Base-by-base conservation (phyloP, 2,888 invertebrate species). In the Scaptomyza tumidula region DNA sequence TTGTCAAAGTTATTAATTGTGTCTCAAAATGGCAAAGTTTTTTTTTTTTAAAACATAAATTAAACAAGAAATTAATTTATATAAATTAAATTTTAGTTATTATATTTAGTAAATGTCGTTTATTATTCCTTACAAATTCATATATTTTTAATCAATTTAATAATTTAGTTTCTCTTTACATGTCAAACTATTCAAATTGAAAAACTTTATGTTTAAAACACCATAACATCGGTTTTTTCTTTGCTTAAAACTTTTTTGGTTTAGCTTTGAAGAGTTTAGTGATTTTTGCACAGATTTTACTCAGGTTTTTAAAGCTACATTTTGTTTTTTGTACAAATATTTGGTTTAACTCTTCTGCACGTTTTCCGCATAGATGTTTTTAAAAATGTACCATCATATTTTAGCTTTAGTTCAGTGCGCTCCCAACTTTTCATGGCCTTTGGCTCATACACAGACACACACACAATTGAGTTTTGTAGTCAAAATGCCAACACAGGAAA, bases 391-490 rank as follows among this genome's bases (percentile, higher is more conserved):
- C 11, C 45, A 14, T 52, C 33, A 43, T 46, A 31, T 50, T 55
- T 54, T n/a, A 33, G 35, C 10, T 46, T 16, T 10, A 35, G 39
- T 37, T 35, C 29, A 39, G 41, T 24, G 44, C 49, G 48, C 48
- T 43, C 19, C 16, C 10, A 24, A 41, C 10, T 16, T 41, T 41
- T 41, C 7, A 55, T 27, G 48, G 16, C 41, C 45, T 43, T 2
- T 69, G 41, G 14, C 11, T 31, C 27, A 31, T 13, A 16, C 2
- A 27, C 48, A 49, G 11, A 10, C 1, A 24, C 39, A 39, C 14
- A 5, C 7, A 29, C 16, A 45, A 19, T 45, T 44, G 37, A 56
- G 27, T 39, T 56, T 68, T 31, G 37, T 44, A 49, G 58, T 19
- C 39, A 46, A 19, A 50, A 24, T 44, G 57, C 9, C 14, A 35